Evolutionary conservation across 2,113 vertebrate species (phyloP).

Genomic region (Variabilichromis moorii): DNA sequence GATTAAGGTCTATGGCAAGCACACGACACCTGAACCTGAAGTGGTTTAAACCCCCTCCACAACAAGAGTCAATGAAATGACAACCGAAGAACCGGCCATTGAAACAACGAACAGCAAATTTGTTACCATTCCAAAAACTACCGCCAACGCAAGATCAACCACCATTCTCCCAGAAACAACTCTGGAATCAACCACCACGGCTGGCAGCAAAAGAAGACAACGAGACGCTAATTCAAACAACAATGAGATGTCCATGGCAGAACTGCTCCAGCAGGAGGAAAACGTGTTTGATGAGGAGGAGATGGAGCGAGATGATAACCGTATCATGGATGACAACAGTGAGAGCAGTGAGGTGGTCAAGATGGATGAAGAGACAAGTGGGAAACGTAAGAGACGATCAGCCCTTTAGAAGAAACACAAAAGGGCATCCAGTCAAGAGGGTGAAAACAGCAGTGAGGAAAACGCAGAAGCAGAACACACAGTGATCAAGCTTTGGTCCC

Average conservation of each 20-base stretch:
- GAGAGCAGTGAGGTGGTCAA: neutral
- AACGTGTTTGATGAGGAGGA: neutral
- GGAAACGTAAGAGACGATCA: neutral
- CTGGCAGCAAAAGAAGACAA: neutral
- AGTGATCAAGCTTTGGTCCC: neutral
- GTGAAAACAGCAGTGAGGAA: neutral
- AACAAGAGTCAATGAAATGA: neutral
- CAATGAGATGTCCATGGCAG: neutral
- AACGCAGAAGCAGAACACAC: neutral
- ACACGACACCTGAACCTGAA: neutral
- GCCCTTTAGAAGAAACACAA: neutral
- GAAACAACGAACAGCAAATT: neutral
- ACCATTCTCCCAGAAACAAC: neutral
- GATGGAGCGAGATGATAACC: neutral
- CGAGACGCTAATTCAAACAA: neutral
- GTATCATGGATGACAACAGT: neutral
- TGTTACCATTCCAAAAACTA: neutral
- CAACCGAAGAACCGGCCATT: neutral
- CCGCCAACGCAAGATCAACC: neutral
- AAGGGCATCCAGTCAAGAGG: neutral
- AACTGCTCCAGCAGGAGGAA: neutral
- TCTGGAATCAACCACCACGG: neutral
- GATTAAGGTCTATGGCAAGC: neutral
- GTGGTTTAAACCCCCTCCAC: neutral
- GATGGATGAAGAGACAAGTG: neutral